Base-by-base conservation (phyloP, 2,113 vertebrate genomes). In the Sphyrna mokarran region DNA sequence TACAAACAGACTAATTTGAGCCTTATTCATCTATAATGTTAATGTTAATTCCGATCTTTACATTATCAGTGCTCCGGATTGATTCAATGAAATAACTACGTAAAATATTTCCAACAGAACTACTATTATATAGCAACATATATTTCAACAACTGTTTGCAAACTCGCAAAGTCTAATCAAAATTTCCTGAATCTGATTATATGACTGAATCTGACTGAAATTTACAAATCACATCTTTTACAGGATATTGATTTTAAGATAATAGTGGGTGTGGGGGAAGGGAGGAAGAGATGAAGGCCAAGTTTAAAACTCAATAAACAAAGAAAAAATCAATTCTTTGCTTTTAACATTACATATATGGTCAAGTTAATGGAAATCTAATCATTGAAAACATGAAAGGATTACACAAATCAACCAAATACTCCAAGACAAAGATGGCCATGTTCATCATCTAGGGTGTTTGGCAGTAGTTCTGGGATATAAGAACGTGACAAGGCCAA, bases 281-380 rank as follows among this genome's bases (percentile, higher is more conserved):
- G 48, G 10, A 29, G 7, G 3, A 48, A 26, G 0, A 9, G 76
- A 1, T 10, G 33, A 33, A 86, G 48, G 26, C 33, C 54, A 89
- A 13, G 6, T 91, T 91, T 33, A 18, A 91, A 63, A 91, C 16
- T 63, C 89, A 63, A 26, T 16, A n/a, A 90, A 33, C 58, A 18
- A 29, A 40, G 61, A 6, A n/a, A 90, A 66, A 63, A 91, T 91
- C 89, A 91, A 66, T 66, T 37, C n/a, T 91, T 91, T 91, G 89
- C n/a, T 66, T 91, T 63, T 63, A 61, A 91, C 3, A 20, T 58
- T 63, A 61, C 63, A 5, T 14, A 37, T 8, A 7, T 91, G 54
- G 89, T 66, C 11, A 58, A 14, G 89, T 91, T 61, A 91, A 37
- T 91, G 61, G 29, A 37, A 83, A 5, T 37, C 78, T 6, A 37